A percentile compares a stretch with the other conserved stretches of the same genome.
These are phyloP conservation scores for Scrobipalpa costella DNA, from an alignment of 2,888 invertebrate species.

Conservation along the genomic window DNA sequence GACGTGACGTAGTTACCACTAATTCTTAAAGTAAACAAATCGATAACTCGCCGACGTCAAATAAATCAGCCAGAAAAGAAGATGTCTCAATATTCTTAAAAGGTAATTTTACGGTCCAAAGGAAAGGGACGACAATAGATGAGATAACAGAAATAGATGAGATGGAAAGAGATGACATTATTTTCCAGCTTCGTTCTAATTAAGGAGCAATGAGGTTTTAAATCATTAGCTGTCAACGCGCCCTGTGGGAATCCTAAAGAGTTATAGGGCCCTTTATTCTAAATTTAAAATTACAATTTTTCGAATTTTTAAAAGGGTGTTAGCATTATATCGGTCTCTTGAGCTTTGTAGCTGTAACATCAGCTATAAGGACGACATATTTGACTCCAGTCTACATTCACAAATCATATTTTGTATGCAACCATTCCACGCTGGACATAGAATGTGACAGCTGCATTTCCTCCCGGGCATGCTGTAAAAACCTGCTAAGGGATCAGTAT, in stretches of 20 bases:
- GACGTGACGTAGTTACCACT: constrained; percentile 64
- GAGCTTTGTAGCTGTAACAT: constrained; percentile 43
- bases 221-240: constrained; percentile 78
- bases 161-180: constrained; percentile 55
- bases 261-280: constrained; percentile 78
- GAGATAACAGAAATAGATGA: constrained; percentile 33
- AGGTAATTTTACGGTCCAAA: constrained; percentile 55
- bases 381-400: too few species aligned
- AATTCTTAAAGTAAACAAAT: constrained; percentile 79
- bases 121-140: constrained; percentile 46
- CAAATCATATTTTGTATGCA: too few species aligned
- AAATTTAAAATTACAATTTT: constrained; percentile 80
- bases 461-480: too few species aligned
- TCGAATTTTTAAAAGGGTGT: constrained; percentile 67
- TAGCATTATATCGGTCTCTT: constrained; percentile 59
- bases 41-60: constrained; percentile 63
- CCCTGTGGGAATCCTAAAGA: constrained; percentile 79
- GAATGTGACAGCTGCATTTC: too few species aligned
- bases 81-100: constrained; percentile 74
- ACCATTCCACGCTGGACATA: too few species aligned
- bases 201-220: constrained; percentile 72
- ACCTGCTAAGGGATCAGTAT: too few species aligned
- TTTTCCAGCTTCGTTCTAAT: constrained; percentile 65
- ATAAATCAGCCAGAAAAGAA: constrained; percentile 72
- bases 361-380: too few species aligned